Conservation (phyloP, 2,888 invertebrate genomes). For the Noctua comes region DNA sequence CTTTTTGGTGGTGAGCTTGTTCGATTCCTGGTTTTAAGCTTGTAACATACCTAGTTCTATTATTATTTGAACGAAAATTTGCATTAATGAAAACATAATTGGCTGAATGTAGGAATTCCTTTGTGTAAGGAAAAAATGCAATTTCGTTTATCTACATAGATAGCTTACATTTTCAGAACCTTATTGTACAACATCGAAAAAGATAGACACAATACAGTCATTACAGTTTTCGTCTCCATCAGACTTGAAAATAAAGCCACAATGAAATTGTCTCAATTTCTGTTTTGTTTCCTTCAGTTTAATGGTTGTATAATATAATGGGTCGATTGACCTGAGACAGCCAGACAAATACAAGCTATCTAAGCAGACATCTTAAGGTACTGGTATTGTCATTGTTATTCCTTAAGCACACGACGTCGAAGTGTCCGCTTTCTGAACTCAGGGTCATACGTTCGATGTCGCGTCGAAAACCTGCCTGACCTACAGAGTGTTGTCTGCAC, state of each 20-base stretch:
- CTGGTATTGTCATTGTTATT: conserved; percentile 37
- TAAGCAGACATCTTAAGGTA: conserved; percentile 3
- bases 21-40: conserved; percentile 3
- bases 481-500: conserved; percentile 33
- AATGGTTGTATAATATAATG: conserved; percentile 6
- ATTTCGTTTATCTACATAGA: not conserved
- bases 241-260: conserved; percentile 56
- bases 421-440: conserved; percentile 55
- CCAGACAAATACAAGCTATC: not conserved
- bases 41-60: not conserved
- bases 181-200: not conserved
- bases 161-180: not conserved
- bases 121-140: not conserved
- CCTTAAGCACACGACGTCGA: conserved; percentile 24
- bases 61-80: not conserved
- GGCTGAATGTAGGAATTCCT: not conserved
- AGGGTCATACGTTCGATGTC: conserved; percentile 55
- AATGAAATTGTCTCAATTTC: conserved; percentile 22
- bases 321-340: not conserved
- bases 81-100: not conserved
- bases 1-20: not conserved
- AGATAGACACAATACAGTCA: not conserved
- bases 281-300: not conserved
- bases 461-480: conserved; percentile 44
- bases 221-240: conserved; percentile 19